Base-by-base conservation (phyloP, 2,797 vertebrate genomes). In the Arrhamphus sclerolepis region DNA sequence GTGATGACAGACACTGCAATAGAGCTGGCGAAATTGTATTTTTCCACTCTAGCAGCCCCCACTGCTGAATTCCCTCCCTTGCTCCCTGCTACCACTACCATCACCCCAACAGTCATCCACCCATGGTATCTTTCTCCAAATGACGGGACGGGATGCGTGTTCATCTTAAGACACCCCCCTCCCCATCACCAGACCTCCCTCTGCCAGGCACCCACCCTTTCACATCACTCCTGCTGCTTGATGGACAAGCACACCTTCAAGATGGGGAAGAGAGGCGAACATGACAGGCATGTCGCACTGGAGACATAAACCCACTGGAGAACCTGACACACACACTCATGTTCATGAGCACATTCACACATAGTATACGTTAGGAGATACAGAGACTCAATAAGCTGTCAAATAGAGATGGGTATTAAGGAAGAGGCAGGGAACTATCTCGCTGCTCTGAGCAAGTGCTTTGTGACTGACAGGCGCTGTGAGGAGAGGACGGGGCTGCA, bases 381-480 rank as follows among this genome's bases (percentile, higher is more conserved):
- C 75, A 81, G 85, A 85, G 79, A 89, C 87, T 91, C 89, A 91
- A 91, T 93, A 92, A 91, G 85, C 90, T 92, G 89, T 92, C 91
- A 91, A 90, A 89, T 86, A 80, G 89, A 91, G 89, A 91, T 89
- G 90, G 89, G 90, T 91, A 92, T 93, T 92, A 92, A 91, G 86
- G 81, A 87, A 86, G 81, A 90, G 83, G 82, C 89, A 90, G 84
- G 89, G 85, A 91, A 90, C 85, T 90, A 84, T 89, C 86, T 88
- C 85, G 77, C 68, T 78, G 82, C 89, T 87, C 84, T 88, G 84
- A 85, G 84, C 85, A 87, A 87, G 82, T 50, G 79, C 78, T 84
- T 83, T 78, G 81, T 91, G 87, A 91, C 86, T 92, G 89, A 89
- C 87, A 88, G 86, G 79, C 83, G 65, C 83, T 84, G 85, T 82